Evolutionary conservation across 2,797 vertebrate genomes (phyloP), one percentile per base, ranked within the genome.

Genomic region (Pogonophryne albipinna): DNA sequence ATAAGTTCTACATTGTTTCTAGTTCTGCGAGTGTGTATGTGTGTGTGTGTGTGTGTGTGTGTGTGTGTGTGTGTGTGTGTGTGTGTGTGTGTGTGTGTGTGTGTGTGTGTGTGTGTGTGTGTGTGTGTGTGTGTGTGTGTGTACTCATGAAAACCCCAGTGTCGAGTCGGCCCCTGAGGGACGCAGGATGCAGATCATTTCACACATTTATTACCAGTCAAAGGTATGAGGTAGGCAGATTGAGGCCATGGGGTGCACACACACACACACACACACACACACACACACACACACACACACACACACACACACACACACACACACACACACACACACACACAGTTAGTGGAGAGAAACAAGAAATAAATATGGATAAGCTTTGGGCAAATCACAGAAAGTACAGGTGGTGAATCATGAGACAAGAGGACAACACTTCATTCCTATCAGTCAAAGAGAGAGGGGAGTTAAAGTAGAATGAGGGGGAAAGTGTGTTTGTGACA

Each of bases 181-280:
- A 70, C 50, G 66, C 19, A 44, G 60, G 88, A 89, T 83, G 86
- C 42, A 87, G 88, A 93, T 91, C 86, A 90, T 80, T 88, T 89
- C 85, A 87, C 89, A 89, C 82, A 85, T 90, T 89, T 90, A 91
- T 90, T 93, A 88, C 66, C 81, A 86, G 67, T 84, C 77, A 87
- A 61, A 89, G 80, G 78, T 82, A 89, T 76, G 84, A 88, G 79
- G 76, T 64, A 76, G 71, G 71, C 74, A 88, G 78, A 90, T 87
- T 89, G 77, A 80, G 78, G 74, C 89, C 82, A 58, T 51, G 78
- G 78, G 86, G 65, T 17, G 6, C 5, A 10, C 11, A 17, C 38
- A 49, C 56, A 46, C 52, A 34, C 49, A 44, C 27, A 4, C 68
- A 42, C 34, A 53, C 42, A 65, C 52, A 57, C 59, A 55, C 76